A percentile compares a stretch with the other conserved stretches of the same genome.
These are phyloP conservation scores for Nycticebus coucang DNA, from an alignment of 2,113 vertebrate species.

Conservation along the genomic window DNA sequence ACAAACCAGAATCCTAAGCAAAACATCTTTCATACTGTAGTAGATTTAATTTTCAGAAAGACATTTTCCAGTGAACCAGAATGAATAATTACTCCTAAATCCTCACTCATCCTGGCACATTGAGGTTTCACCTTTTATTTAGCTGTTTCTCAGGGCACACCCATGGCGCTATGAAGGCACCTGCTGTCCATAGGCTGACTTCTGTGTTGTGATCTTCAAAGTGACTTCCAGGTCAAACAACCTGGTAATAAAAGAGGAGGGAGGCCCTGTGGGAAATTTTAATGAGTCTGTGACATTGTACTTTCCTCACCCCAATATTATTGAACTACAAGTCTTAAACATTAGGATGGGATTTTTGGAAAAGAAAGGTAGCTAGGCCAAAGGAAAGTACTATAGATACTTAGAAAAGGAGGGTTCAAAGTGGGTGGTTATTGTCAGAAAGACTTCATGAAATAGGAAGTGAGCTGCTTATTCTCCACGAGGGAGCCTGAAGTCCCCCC, in stretches of 20 bases:
- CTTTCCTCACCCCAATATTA: neutral
- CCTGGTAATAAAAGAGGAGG: neutral
- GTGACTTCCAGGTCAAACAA: neutral
- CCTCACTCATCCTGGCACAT: neutral
- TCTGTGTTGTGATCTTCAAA: neutral
- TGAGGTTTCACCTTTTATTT: constrained; percentile 33
- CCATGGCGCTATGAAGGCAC: neutral
- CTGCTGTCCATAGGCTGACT: neutral
- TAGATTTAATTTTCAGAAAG: constrained; percentile 62
- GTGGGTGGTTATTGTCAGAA: neutral
- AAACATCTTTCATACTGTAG: neutral
- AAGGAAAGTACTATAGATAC: neutral
- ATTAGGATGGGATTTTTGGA: neutral
- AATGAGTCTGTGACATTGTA: neutral
- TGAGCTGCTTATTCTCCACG: neutral
- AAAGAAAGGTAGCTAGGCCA: neutral
- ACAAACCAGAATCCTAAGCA: neutral
- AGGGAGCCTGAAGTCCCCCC: neutral
- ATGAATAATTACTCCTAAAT: constrained; percentile 54
- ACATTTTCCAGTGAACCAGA: constrained; percentile 57
- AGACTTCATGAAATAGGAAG: neutral
- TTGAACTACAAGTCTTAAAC: neutral
- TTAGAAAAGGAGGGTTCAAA: neutral
- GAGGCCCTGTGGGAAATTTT: neutral
- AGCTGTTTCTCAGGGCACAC: constrained; percentile 51